Conservation (phyloP, 2,113 vertebrate genomes). For the Corythornis madagascariensis region DNA sequence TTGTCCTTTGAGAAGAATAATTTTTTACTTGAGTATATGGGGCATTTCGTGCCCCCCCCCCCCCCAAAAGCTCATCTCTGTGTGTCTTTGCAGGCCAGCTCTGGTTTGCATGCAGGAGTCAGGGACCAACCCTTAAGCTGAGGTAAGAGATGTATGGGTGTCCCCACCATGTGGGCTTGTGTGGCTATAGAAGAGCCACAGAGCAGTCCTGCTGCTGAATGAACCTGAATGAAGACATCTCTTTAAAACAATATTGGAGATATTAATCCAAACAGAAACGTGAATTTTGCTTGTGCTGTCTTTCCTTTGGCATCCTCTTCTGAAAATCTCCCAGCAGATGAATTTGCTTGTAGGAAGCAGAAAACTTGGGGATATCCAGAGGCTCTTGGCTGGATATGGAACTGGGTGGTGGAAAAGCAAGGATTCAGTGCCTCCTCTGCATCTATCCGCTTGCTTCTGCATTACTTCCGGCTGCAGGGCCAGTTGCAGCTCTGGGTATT, state of each 20-base stretch:
- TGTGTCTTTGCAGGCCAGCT: neutral
- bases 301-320: neutral
- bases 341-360: neutral
- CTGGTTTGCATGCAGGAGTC: neutral
- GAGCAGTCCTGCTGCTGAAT: neutral
- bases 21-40: neutral
- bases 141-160: neutral
- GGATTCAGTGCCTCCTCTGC: neutral
- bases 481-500: neutral
- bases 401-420: neutral
- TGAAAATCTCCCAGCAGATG: neutral
- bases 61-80: neutral
- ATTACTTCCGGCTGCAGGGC: rapidly evolving
- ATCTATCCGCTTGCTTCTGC: neutral
- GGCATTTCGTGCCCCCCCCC: rapidly evolving
- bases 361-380: neutral
- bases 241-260: neutral
- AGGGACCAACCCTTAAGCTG: neutral
- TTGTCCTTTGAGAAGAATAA: neutral
- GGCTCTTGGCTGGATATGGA: neutral
- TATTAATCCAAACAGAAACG: neutral
- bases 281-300: rapidly evolving
- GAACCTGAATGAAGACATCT: neutral
- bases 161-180: neutral
- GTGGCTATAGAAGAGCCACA: neutral